A percentile compares a stretch with the other conserved stretches of the same genome.
phyloP scores from a whole-genome alignment of 53 echinoderm and acorn worm genomes.

The Echinarachnius parma region DNA sequence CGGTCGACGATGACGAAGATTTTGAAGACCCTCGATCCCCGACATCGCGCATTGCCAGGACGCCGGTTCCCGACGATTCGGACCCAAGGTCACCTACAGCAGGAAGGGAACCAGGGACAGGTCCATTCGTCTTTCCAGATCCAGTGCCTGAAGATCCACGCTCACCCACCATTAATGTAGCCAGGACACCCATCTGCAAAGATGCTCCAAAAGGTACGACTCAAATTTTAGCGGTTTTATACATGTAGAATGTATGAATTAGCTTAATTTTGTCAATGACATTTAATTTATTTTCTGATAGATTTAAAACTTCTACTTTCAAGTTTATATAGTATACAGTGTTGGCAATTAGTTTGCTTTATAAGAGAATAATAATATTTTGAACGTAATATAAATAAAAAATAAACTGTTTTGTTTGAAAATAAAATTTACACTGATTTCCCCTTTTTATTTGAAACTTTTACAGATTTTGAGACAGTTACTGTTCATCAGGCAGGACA shows the following conservation, averaged over 20 bases:
- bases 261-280: no score
- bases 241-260: no score
- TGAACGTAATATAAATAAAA: no score
- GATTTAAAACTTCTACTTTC: no score
- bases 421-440: background rate
- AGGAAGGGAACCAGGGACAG: conserved; percentile 59
- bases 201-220: conserved; percentile 38
- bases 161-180: conserved; percentile 67
- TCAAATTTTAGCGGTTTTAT: no score
- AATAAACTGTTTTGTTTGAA: no score
- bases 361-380: no score
- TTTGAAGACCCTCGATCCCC: conserved; percentile 81
- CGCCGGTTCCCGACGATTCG: conserved; percentile 60
- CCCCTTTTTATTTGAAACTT: background rate
- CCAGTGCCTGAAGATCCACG: conserved; percentile 70
- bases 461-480: conserved; percentile 3
- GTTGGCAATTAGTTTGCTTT: no score
- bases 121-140: conserved; percentile 49
- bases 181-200: conserved; percentile 77
- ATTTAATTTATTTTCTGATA: no score
- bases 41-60: conserved; percentile 58
- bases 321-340: no score
- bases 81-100: conserved; percentile 90
- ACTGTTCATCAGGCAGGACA: conserved; percentile 20
- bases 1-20: conserved; percentile 11